Base-by-base conservation (phyloP, 2,797 vertebrate genomes). In the Bradypodion ventrale region DNA sequence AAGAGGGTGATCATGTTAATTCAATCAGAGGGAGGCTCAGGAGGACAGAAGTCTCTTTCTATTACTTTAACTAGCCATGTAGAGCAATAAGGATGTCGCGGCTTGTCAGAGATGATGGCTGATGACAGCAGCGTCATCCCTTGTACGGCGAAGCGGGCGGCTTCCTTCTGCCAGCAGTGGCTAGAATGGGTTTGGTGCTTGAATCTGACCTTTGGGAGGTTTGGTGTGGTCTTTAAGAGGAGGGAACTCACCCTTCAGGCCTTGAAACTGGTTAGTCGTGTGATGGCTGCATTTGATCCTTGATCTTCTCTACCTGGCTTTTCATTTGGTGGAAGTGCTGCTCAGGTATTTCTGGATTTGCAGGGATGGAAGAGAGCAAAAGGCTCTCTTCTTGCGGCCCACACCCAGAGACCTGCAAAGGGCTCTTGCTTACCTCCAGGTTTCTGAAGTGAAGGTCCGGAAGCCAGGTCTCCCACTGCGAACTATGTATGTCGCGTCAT, bases 51-150 rank as follows among this genome's bases (percentile, higher is more conserved):
- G 84, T 87, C 91, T 77, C 75, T 70, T 63, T 32, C 1, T 66
- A 88, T 91, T 90, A 91, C 89, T 83, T 75, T 90, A 91, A 89
- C 65, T 12, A 84, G 88, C 87, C 77, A 1, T 60, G 87, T 4
- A 73, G 85, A 85, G 90, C 86, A 78, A 88, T 89, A 78, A 83
- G 25, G n/a, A 49, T 88, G 90, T 86, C 90, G 75, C 1, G 74
- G 13, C 87, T 91, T 27, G 76, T 93, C 89, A 87, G 1, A 21
- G 75, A 79, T 90, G 89, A 91, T 3, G 87, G 78, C 85, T 87
- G 90, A 74, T 69, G 89, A 21, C 90, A 74, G n/a, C 9, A 0
- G 27, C 13, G 19, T 15, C 13, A 19, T 62, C 78, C 84, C 62
- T 62, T 1, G 86, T 56, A 13, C 77, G 19, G 78, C 21, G 1